A percentile compares a stretch with the other conserved stretches of the same genome.
Conservation (phyloP, 2,888 invertebrate species). For the Meta bourneti region DNA sequence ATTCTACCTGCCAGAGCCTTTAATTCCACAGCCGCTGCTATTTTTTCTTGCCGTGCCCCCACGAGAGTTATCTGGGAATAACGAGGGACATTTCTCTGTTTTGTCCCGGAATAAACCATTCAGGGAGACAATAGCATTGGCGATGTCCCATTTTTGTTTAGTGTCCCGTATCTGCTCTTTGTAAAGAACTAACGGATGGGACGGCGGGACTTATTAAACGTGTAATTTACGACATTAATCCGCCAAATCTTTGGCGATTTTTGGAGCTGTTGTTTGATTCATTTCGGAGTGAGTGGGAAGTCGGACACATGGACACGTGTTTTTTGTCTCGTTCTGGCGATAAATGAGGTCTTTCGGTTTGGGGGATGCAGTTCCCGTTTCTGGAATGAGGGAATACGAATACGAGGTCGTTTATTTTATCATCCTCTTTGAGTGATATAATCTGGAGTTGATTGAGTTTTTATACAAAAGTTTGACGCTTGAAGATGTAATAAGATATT, state of each 20-base stretch:
- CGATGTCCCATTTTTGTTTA: conserved; percentile 62
- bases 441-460: not conserved
- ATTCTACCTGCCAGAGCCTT: conserved; percentile 74
- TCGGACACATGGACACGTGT: not conserved
- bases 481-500: not conserved
- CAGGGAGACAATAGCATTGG: conserved; percentile 55
- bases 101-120: conserved; percentile 71
- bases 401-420: not conserved
- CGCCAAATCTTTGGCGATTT: not conserved
- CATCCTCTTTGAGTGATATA: not conserved
- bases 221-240: conserved; percentile 49
- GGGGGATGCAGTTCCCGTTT: not conserved
- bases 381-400: not conserved
- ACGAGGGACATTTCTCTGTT: conserved; percentile 72
- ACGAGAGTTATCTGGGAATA: conserved; percentile 70
- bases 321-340: not conserved
- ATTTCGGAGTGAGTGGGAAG: not conserved
- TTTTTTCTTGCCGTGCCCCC: conserved; percentile 37
- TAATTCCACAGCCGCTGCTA: conserved; percentile 61
- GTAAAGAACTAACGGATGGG: conserved; percentile 25
- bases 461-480: not conserved
- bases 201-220: conserved; percentile 52
- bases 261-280: not conserved
- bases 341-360: not conserved
- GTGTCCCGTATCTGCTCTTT: conserved; percentile 40